Percentiles rank a stretch among this genome's conserved stretches.
Conservation (phyloP, 2,113 vertebrate species). For the Carassius auratus region DNA sequence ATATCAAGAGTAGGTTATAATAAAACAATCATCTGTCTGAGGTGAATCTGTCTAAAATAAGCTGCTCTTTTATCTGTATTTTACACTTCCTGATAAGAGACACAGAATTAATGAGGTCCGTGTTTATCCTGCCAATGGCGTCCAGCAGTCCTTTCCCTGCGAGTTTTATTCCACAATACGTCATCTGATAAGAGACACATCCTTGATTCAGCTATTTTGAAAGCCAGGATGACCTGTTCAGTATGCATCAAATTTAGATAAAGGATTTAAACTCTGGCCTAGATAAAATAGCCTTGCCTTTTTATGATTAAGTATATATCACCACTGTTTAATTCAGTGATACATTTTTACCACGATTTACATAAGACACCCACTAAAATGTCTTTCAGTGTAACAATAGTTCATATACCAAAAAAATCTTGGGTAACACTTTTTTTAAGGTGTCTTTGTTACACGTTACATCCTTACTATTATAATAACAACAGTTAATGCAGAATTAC, state of each 20-base stretch:
- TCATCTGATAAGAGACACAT: conserved; percentile 3
- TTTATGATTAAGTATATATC: neutral
- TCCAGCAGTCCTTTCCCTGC: neutral
- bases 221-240: neutral
- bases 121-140: conserved; percentile 5
- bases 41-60: neutral
- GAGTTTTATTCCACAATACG: neutral
- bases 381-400: too few relatives aligned
- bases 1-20: neutral
- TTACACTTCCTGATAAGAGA: neutral
- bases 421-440: too few relatives aligned
- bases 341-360: too few relatives aligned
- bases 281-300: neutral
- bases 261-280: neutral
- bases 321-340: too few relatives aligned
- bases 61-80: neutral
- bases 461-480: too few relatives aligned
- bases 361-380: too few relatives aligned
- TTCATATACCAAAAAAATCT: too few relatives aligned
- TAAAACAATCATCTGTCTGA: neutral
- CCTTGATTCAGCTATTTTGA: neutral
- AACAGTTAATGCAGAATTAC: too few relatives aligned
- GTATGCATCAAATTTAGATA: neutral
- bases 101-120: conserved; percentile 1
- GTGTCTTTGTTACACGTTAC: too few relatives aligned